A percentile compares a stretch with the other conserved stretches of the same genome.
These are phyloP conservation scores for Lamellibrachia luymesi DNA, from an alignment of 1,140 invertebrate genomes.

Conservation along the genomic window DNA sequence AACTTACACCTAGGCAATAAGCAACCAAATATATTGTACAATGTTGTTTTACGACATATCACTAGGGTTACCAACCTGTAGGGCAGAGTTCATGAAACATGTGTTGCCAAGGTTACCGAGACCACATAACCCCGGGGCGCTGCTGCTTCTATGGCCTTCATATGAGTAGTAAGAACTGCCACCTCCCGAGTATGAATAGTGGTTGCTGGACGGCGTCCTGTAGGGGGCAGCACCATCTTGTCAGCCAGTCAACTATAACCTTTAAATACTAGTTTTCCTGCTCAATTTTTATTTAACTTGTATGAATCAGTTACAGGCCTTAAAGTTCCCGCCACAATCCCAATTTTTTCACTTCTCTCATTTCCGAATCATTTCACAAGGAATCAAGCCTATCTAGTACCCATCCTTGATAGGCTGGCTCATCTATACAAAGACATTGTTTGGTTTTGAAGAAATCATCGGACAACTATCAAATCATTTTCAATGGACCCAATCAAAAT, in stretches of 20 bases:
- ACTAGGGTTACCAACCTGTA: constrained; percentile 49
- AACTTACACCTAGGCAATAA: no score
- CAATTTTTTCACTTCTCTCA: no score
- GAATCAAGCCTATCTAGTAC: no score
- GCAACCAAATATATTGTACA: background rate
- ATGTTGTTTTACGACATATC: background rate
- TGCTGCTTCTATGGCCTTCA: background rate
- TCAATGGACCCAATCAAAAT: no score
- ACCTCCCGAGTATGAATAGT: background rate
- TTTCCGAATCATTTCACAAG: no score
- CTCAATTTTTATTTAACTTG: background rate
- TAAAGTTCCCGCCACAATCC: no score
- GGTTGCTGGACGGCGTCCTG: constrained; percentile 2
- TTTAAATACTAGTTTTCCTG: background rate
- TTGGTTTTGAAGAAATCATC: no score
- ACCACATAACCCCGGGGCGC: constrained; percentile 63
- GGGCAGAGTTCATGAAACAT: constrained; percentile 67
- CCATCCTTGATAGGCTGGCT: no score
- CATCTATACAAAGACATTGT: no score
- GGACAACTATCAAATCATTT: no score
- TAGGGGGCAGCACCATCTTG: background rate
- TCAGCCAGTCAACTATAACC: background rate
- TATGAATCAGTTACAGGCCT: background rate
- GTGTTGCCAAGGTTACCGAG: constrained; percentile 67
- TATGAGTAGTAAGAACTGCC: background rate